A percentile compares a stretch with the other conserved stretches of the same genome.
Evolutionary conservation across 2,888 invertebrate species (phyloP).

Genomic region (Heliconius ismenius): DNA sequence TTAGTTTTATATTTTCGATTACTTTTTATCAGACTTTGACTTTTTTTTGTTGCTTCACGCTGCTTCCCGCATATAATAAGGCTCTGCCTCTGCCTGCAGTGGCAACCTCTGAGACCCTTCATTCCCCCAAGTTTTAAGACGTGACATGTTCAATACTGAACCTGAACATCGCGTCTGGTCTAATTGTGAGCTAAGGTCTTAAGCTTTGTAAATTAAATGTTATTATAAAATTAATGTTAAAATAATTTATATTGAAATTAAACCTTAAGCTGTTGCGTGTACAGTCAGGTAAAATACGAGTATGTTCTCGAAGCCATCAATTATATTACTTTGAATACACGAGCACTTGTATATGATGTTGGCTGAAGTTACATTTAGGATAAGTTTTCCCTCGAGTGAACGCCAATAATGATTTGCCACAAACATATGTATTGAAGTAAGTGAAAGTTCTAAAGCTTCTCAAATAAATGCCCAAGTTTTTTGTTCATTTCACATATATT

Average conservation of each 20-base stretch:
- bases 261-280: not conserved
- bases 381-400: conserved; percentile 12
- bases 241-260: not conserved
- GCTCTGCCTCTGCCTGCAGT: no score
- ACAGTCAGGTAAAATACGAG: not conserved
- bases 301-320: not conserved
- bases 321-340: not conserved
- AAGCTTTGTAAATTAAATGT: no score
- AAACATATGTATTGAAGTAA: conserved; percentile 5
- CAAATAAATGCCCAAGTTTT: not conserved
- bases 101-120: no score
- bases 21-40: no score
- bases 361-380: conserved; percentile 1
- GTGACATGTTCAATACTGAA: no score
- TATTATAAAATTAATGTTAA: no score
- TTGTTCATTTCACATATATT: not conserved
- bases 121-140: no score
- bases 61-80: no score
- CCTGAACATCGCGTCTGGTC: no score
- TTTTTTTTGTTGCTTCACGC: no score
- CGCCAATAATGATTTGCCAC: conserved; percentile 13
- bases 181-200: no score
- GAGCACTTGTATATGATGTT: conserved; percentile 1
- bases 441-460: conserved; percentile 8
- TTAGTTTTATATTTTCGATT: not conserved